Conservation (phyloP, 2,797 vertebrate genomes). For the Setipinna tenuifilis region DNA sequence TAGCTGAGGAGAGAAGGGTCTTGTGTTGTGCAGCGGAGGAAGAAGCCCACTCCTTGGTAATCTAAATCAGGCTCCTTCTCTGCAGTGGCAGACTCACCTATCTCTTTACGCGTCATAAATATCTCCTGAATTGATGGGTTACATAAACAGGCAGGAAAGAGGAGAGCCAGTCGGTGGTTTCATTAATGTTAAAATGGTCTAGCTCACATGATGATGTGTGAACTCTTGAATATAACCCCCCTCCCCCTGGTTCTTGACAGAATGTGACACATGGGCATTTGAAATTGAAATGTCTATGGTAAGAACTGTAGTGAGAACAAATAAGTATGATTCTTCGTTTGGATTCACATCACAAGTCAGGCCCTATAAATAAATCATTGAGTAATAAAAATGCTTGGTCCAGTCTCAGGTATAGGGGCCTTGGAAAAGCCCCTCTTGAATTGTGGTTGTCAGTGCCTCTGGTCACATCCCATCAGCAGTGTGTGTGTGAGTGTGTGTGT, state of each 20-base stretch:
- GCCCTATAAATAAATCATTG: neutral
- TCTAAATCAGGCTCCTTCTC: constrained; percentile 26
- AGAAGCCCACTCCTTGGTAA: constrained; percentile 8
- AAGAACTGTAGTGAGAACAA: neutral
- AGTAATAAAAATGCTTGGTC: neutral
- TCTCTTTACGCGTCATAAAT: constrained; percentile 46
- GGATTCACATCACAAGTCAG: neutral
- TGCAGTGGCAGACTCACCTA: neutral
- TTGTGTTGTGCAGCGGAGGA: neutral
- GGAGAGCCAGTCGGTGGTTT: neutral
- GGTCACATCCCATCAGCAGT: neutral
- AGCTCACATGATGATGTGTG: constrained; percentile 2
- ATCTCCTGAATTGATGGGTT: constrained; percentile 46
- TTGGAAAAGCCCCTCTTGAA: neutral
- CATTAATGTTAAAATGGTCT: constrained; percentile 28
- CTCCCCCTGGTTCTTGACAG: neutral
- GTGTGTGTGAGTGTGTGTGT: neutral
- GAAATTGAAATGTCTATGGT: neutral
- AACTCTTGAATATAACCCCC: neutral
- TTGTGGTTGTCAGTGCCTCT: neutral
- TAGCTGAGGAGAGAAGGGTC: neutral
- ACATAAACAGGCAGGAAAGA: constrained; percentile 25
- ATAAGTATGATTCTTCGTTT: neutral
- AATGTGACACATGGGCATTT: neutral
- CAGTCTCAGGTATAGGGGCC: too few relatives aligned